Evolutionary conservation across 2,888 invertebrate species (phyloP).

Genomic region (Lacanobia oleracea): DNA sequence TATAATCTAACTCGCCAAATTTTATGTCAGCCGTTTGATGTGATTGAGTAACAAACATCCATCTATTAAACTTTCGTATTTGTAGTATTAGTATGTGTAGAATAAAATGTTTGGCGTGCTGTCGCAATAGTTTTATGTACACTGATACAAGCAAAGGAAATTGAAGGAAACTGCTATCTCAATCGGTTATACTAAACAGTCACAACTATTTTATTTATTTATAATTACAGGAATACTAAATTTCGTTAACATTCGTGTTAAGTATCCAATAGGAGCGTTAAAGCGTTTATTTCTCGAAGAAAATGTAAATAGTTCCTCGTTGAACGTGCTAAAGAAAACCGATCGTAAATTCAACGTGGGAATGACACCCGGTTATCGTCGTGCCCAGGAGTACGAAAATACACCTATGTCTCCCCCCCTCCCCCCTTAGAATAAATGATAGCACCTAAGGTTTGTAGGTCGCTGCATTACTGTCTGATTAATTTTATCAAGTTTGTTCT

Average conservation of each 20-base stretch:
- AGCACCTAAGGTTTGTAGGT: slow-evolving; percentile 72
- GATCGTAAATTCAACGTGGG: slow-evolving; percentile 62
- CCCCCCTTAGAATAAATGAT: slow-evolving; percentile 62
- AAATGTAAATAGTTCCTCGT: slow-evolving; percentile 54
- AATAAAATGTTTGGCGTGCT: background rate
- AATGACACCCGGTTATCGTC: slow-evolving; percentile 63
- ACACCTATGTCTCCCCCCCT: slow-evolving; percentile 67
- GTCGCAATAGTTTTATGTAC: slow-evolving; percentile 23
- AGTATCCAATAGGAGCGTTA: slow-evolving; percentile 26
- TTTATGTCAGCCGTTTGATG: too few relatives aligned
- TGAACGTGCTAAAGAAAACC: slow-evolving; percentile 43
- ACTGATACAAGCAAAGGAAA: slow-evolving; percentile 33
- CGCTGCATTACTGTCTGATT: slow-evolving; percentile 69
- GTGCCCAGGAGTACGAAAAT: slow-evolving; percentile 75
- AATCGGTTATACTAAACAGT: slow-evolving; percentile 1
- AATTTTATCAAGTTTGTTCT: slow-evolving; percentile 71
- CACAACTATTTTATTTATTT: slow-evolving; percentile 10
- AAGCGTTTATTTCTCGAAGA: slow-evolving; percentile 37
- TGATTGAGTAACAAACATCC: too few relatives aligned
- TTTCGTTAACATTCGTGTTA: slow-evolving; percentile 15
- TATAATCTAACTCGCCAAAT: too few relatives aligned
- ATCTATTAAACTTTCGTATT: too few relatives aligned
- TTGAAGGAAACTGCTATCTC: background rate
- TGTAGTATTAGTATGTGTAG: too few relatives aligned
- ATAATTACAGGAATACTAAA: slow-evolving; percentile 11